These are phyloP conservation scores for Drosophila baimaii DNA, from an alignment of 1,140 invertebrate species.

Conservation along the genomic window DNA sequence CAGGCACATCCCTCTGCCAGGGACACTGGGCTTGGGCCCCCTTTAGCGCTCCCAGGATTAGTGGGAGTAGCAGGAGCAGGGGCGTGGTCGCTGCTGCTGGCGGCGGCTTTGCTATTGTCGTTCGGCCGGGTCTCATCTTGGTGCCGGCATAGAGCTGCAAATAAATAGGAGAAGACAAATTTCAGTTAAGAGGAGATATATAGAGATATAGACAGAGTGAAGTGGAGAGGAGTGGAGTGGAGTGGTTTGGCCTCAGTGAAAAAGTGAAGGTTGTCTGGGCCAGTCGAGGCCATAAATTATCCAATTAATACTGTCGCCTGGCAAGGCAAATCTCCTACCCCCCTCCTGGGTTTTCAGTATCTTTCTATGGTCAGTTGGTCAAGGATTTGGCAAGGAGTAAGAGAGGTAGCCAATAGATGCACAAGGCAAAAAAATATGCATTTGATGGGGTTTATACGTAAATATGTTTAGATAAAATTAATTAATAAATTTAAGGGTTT, in stretches of 20 bases:
- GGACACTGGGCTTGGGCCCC: constrained; percentile 88
- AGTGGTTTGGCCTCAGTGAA: constrained; percentile 5
- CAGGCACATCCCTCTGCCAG: constrained; percentile 89
- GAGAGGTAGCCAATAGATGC: background rate
- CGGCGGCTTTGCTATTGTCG: constrained; percentile 40
- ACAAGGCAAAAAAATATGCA: constrained; percentile 3
- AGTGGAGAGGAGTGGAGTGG: background rate
- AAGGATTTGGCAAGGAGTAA: constrained; percentile 1
- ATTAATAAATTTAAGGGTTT: too few species aligned
- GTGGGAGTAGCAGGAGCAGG: constrained; percentile 41
- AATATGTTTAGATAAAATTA: background rate
- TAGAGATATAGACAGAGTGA: background rate
- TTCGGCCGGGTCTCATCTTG: constrained; percentile 71
- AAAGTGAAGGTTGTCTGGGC: constrained; percentile 56
- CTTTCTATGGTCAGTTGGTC: constrained; percentile 33
- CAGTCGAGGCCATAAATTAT: constrained; percentile 62
- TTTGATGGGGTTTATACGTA: background rate
- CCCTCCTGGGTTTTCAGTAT: constrained; percentile 11
- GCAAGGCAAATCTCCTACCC: constrained; percentile 30
- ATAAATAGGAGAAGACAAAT: constrained; percentile 28
- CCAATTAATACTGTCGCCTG: constrained; percentile 67
- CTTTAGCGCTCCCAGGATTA: constrained; percentile 37
- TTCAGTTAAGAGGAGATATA: constrained; percentile 26
- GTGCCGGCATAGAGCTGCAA: constrained; percentile 78
- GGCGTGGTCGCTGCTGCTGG: constrained; percentile 51